These are phyloP conservation scores for Psittacus erithacus DNA, from an alignment of 2,113 vertebrate genomes.

Conservation along the genomic window DNA sequence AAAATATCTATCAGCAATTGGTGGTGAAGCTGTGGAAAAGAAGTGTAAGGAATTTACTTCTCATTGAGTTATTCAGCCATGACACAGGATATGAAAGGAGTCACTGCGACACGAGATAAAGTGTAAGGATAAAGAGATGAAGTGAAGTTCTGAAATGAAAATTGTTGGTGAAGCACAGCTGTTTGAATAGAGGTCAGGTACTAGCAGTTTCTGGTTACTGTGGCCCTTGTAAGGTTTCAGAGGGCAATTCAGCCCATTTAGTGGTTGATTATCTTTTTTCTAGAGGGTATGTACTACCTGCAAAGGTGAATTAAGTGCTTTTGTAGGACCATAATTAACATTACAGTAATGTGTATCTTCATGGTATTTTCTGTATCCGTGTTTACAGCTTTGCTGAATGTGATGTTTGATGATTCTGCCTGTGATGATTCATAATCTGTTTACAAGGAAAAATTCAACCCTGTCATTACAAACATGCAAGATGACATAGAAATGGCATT, in stretches of 20 bases:
- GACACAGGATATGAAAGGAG: neutral
- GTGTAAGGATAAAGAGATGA: neutral
- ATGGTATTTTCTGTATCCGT: neutral
- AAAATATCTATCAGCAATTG: neutral
- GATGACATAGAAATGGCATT: neutral
- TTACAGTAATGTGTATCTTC: neutral
- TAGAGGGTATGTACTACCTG: neutral
- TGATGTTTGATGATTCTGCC: neutral
- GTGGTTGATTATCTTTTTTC: neutral
- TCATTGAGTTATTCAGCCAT: neutral
- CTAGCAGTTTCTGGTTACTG: neutral
- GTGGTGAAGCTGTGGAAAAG: neutral
- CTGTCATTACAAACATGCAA: neutral
- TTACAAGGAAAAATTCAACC: neutral
- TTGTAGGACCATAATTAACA: neutral
- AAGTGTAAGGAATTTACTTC: conserved; percentile 20
- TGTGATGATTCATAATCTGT: neutral
- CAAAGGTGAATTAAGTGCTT: neutral
- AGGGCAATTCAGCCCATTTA: neutral
- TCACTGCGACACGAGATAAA: neutral
- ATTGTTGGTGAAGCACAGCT: neutral
- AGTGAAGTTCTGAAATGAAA: neutral
- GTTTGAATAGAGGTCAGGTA: neutral
- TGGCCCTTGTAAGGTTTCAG: neutral
- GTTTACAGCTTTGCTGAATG: neutral